Percentiles rank a stretch among this genome's conserved stretches.
Evolutionary conservation across 2,888 invertebrate genomes (phyloP).

Genomic region (Drosophila putrida): DNA sequence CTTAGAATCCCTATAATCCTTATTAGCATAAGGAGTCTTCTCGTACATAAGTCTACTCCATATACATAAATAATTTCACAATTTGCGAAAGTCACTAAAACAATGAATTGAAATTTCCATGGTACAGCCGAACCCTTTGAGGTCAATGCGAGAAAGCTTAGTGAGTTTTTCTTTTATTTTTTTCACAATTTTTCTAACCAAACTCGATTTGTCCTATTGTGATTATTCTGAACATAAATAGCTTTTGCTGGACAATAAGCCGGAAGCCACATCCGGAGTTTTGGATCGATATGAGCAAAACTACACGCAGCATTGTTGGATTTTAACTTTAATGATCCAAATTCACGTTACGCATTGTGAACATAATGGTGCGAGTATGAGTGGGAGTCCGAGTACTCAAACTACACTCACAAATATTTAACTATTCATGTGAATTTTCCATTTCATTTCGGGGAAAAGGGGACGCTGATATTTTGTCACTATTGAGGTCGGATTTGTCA

Average conservation of each 20-base stretch:
- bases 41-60: neutral
- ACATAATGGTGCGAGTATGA: slow-evolving; percentile 57
- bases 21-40: neutral
- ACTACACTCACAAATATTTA: slow-evolving; percentile 55
- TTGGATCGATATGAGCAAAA: slow-evolving; percentile 76
- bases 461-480: slow-evolving; percentile 46
- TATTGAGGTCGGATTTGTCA: slow-evolving; percentile 71
- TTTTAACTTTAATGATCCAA: slow-evolving; percentile 77
- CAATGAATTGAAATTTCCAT: slow-evolving; percentile 11
- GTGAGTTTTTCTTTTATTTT: slow-evolving; percentile 43
- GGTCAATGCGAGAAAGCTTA: slow-evolving; percentile 55
- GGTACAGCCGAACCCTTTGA: slow-evolving; percentile 49
- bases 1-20: neutral
- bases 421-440: slow-evolving; percentile 53
- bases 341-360: slow-evolving; percentile 82
- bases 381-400: slow-evolving; percentile 2
- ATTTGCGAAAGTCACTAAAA: slow-evolving; percentile 15
- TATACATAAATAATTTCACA: slow-evolving; percentile 27
- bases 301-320: slow-evolving; percentile 68
- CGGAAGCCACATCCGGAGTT: slow-evolving; percentile 84
- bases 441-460: slow-evolving; percentile 13
- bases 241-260: slow-evolving; percentile 73
- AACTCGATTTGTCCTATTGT: slow-evolving; percentile 51
- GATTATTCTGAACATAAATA: slow-evolving; percentile 71
- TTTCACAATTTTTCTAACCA: neutral